phyloP scores from a whole-genome alignment of 92 coral and sea anemone genomes.

The Epizoanthus illoricatus region DNA sequence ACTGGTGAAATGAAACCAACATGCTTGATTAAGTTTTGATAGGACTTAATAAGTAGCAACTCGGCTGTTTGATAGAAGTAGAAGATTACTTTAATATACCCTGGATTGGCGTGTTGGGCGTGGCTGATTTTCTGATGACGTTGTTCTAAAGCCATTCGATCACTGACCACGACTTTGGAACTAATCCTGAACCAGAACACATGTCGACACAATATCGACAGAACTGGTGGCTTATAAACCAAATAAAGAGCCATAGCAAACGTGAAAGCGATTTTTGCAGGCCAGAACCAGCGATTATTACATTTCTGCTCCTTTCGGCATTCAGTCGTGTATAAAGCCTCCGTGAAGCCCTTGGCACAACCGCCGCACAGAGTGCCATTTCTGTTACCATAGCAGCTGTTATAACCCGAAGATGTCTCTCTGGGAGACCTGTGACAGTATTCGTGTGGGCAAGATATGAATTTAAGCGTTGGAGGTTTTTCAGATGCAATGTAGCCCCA shows the following conservation, averaged over 20 bases:
- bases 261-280: not conserved
- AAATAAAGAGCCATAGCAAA: slow-evolving; percentile 43
- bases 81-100: slow-evolving; percentile 7
- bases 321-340: slow-evolving; percentile 49
- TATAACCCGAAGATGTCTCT: slow-evolving; percentile 9
- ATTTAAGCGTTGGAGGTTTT: slow-evolving; percentile 23
- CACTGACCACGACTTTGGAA: too few species aligned
- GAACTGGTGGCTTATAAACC: slow-evolving; percentile 47
- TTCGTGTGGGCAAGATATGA: slow-evolving; percentile 49
- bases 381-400: slow-evolving; percentile 57
- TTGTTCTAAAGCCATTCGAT: too few species aligned
- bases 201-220: not conserved
- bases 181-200: slow-evolving; percentile 28
- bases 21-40: slow-evolving; percentile 9
- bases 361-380: slow-evolving; percentile 59
- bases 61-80: slow-evolving; percentile 30
- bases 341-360: slow-evolving; percentile 51
- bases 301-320: slow-evolving; percentile 42
- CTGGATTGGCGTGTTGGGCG: not conserved
- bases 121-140: not conserved
- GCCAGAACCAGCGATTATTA: slow-evolving; percentile 58
- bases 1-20: slow-evolving; percentile 24
- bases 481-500: slow-evolving; percentile 45
- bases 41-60: slow-evolving; percentile 16
- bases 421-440: slow-evolving; percentile 43